A percentile compares a stretch with the other conserved stretches of the same genome.
phyloP scores from a whole-genome alignment of 2,888 invertebrate genomes.

The Yponomeuta evonymella region DNA sequence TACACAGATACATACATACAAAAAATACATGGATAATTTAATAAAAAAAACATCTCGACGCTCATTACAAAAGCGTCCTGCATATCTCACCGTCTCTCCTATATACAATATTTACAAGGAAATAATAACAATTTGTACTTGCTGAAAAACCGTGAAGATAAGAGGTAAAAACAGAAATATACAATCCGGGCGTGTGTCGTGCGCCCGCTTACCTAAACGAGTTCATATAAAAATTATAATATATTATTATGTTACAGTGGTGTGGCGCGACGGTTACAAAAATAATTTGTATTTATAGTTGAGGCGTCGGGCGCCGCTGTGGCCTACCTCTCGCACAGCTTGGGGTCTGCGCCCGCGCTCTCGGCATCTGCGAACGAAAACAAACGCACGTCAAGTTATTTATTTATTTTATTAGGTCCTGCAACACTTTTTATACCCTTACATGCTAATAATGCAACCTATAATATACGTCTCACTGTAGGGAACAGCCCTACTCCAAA shows the following conservation, averaged over 20 bases:
- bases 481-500: too few relatives aligned
- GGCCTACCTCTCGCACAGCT: constrained; percentile 50
- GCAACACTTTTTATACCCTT: too few relatives aligned
- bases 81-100: constrained; percentile 45
- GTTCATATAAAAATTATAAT: constrained; percentile 42
- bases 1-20: constrained; percentile 50
- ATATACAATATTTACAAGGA: constrained; percentile 75
- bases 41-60: constrained; percentile 28
- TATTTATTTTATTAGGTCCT: too few relatives aligned
- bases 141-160: constrained; percentile 70
- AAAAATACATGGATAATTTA: constrained; percentile 46
- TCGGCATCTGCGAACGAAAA: constrained; percentile 43
- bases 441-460: too few relatives aligned
- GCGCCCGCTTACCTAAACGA: constrained; percentile 24
- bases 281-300: constrained; percentile 39
- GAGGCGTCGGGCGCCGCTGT: constrained; percentile 21
- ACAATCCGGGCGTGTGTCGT: constrained; percentile 37
- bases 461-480: too few relatives aligned
- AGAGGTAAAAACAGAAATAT: constrained; percentile 55
- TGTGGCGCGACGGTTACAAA: constrained; percentile 47
- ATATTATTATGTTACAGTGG: constrained; percentile 43
- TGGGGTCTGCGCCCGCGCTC: constrained; percentile 32
- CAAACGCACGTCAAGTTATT: background rate
- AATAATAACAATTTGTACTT: constrained; percentile 78
- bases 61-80: constrained; percentile 43